Base-by-base conservation (phyloP, 2,113 vertebrate genomes). In the Syngnathus typhle region DNA sequence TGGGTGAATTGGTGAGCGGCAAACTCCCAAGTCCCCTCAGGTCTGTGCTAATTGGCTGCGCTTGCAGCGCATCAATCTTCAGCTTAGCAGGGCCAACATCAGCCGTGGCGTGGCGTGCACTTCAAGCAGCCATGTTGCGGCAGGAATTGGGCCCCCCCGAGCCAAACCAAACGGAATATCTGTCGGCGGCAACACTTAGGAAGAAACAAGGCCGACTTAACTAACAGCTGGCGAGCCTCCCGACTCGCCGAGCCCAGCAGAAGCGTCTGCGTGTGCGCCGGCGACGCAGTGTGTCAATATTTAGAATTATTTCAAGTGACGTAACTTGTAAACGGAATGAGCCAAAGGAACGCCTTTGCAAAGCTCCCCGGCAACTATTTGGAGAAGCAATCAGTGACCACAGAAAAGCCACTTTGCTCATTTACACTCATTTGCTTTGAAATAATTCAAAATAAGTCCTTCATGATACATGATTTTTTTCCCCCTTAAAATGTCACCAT, bases 261-360 rank as follows among this genome's bases (percentile, higher is more conserved):
- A 60, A 60, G 41, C 19, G 21, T 38, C 19, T 60, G 59, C 59
- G n/a, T 39, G 59, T 41, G 38, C 11, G 38, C 21, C 38, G 59
- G 59, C 59, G 41, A 38, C 59, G 21, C 37, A 6, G 59, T 21
- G n/a, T 60, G 59, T 60, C 59, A 60, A 60, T 60, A 60, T 60
- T 60, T 60, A 38, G 59, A 11, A 41, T 60, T 60, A 60, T 60
- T 60, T 41, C 41, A 60, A 41, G 38, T 60, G 59, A 60, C n/a
- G 59, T 19, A 41, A 41, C 37, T 21, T 60, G 59, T 41, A 60
- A 41, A 60, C 41, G 38, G 59, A 60, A 41, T 9, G n/a, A 60
- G 59, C 38, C 38, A 21, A 60, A 60, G 12, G 4, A n/a, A 41
- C 38, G 19, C 38, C 19, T 60, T 60, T 41, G 37, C 59, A 21